A percentile compares a stretch with the other conserved stretches of the same genome.
phyloP scores from a whole-genome alignment of 2,797 vertebrate species.

The Yasuhikotakia modesta region DNA sequence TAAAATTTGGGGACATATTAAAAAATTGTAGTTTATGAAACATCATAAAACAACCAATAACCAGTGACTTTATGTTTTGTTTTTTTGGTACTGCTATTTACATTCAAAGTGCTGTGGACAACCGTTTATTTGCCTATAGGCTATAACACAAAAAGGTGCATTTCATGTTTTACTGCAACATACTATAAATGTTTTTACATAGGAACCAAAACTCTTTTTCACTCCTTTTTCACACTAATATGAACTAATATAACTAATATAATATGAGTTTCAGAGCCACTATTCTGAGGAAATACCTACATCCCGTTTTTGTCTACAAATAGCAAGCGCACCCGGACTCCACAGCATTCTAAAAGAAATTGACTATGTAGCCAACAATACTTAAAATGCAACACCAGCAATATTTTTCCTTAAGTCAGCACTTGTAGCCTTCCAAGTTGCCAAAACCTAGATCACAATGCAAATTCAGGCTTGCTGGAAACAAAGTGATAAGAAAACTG shows the following conservation, averaged over 20 bases:
- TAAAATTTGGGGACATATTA: too few species aligned
- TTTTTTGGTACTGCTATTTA: too few species aligned
- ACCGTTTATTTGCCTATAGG: too few species aligned
- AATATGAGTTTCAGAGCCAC: not conserved
- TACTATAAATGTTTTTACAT: too few species aligned
- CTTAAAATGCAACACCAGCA: not conserved
- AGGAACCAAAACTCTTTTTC: not conserved
- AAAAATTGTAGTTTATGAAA: too few species aligned
- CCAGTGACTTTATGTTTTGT: too few species aligned
- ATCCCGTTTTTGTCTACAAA: not conserved
- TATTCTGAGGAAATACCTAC: not conserved
- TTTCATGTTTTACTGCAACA: too few species aligned
- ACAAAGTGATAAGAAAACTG: not conserved
- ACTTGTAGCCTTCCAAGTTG: not conserved
- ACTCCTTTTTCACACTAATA: not conserved
- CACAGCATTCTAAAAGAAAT: not conserved
- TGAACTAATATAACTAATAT: not conserved
- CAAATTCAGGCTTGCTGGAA: not conserved
- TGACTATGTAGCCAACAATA: not conserved
- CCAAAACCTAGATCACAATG: not conserved
- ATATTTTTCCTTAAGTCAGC: not conserved
- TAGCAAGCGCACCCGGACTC: not conserved
- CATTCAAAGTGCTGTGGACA: too few species aligned
- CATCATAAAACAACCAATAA: too few species aligned
- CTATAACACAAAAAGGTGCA: too few species aligned